Base-by-base conservation (phyloP, 2,888 invertebrate genomes). In the Deilephila elpenor region DNA sequence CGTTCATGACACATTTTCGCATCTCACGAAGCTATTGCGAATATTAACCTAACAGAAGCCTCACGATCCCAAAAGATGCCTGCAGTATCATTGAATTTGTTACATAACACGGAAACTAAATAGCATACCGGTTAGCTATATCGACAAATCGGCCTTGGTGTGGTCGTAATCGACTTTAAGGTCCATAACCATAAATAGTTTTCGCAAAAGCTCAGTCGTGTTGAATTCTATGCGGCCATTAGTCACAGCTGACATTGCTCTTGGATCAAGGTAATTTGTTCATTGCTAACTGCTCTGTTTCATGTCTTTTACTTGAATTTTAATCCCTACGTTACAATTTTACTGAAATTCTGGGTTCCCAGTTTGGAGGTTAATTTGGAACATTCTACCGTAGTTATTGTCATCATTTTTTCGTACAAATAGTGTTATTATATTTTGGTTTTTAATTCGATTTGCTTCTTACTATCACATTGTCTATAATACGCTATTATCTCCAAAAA, bases 101-200 rank as follows among this genome's bases (percentile, higher is more conserved):
- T 62, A 62, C 32, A 62, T 19, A 32, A 51, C 25, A 44, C 6
- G 67, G 51, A 67, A 51, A 44, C 19, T 29, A 19, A 61, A 34
- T 5, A 17, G n/a, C 51, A 17, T 51, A 19, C 44, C 67, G 51
- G 51, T 67, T 67, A 14, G 29, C 44, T 44, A 44, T 64, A 62
- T 62, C 62, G n/a, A n/a, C 37, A 62, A 37, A n/a, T 85, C 25
- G 82, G 80, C 91, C 92, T 91, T 91, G 91, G 84, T 80, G 74
- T 78, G 77, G 76, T 74, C 82, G 80, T 81, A 80, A 83, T 82
- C 78, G 80, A 79, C 79, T 78, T 78, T 77, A 83, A 89, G 89
- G 88, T 91, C 83, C 81, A 83, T 81, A 86, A 85, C 91, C 91
- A 88, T 88, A 85, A 85, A 88, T 71, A 71, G 73, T 84, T 51